Percentiles rank a stretch among this genome's conserved stretches.
Conservation (phyloP, 2,797 vertebrate genomes). For the Sparidentex hasta region DNA sequence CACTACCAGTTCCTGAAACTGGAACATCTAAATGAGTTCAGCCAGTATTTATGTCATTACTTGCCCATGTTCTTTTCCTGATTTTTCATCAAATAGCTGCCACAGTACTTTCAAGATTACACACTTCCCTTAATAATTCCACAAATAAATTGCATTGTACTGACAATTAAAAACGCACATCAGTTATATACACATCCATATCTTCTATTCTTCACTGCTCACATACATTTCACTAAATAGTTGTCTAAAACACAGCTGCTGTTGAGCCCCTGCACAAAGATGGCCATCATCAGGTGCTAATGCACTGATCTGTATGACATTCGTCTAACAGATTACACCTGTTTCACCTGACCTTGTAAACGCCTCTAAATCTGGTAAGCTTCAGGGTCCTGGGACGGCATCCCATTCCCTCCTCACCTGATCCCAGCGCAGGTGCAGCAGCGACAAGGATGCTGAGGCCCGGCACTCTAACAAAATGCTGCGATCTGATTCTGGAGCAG, state of each 20-base stretch:
- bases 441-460: conserved; percentile 25
- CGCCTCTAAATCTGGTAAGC: conserved; percentile 45
- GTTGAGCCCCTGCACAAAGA: not conserved
- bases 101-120: not conserved
- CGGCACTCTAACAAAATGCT: conserved; percentile 28
- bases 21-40: not conserved
- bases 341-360: conserved; percentile 43
- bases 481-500: conserved; percentile 65
- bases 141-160: not conserved
- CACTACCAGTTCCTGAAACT: not conserved
- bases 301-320: conserved; percentile 27
- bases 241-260: not conserved
- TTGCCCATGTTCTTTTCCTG: not conserved
- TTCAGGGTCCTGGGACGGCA: conserved; percentile 39
- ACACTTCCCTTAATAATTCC: not conserved
- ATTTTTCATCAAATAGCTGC: not conserved
- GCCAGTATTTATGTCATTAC: not conserved
- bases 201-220: not conserved
- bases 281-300: conserved; percentile 26
- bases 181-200: not conserved
- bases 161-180: not conserved
- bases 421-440: conserved; percentile 56
- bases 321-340: conserved; percentile 50
- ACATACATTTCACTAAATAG: not conserved
- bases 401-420: conserved; percentile 41